Base-by-base conservation (phyloP, 2,797 vertebrate genomes). In the Mycteria americana region DNA sequence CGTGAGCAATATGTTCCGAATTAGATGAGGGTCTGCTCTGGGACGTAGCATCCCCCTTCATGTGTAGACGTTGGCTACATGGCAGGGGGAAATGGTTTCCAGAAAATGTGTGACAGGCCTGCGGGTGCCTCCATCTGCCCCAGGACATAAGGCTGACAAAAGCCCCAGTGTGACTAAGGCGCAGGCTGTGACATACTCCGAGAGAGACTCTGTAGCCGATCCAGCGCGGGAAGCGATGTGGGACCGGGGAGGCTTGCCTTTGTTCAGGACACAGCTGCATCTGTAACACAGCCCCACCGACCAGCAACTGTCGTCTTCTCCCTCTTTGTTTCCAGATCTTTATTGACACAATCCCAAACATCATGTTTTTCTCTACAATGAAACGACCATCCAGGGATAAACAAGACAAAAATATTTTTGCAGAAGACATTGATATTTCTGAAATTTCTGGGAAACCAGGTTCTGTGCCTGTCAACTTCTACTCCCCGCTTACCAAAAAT, bases 341-440 rank as follows among this genome's bases (percentile, higher is more conserved):
- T 89, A 99, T 99, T 46, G 98, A 99, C 92, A 99, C 99, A 19
- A 99, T 99, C 93, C 99, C 99, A 82, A 99, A 99, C 82, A 13
- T 99, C 89, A 99, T 99, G 99, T 99, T 99, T 97, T 99, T 99
- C 97, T 99, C 99, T 46, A 99, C 99, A 41, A 99, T 99, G 99
- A 99, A 99, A 97, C 98, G 99, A 51, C 98, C 99, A 0, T 98
- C 98, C 62, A 99, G 98, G 96, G 98, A 99, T 62, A 99, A 98
- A 91, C 98, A 98, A 94, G 98, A 96, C 18, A 99, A 98, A 96
- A 98, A 77, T 83, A 98, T 99, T 97, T 99, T 99, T 79, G 96
- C 98, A 24, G 98, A 98, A 93, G 99, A 99, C 81, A 99, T 99
- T 83, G 99, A 99, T 97, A 99, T 99, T 96, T 99, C 99, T 27